These are phyloP conservation scores for Graptemys geographica DNA, from an alignment of 2,797 vertebrate genomes.

Conservation along the genomic window DNA sequence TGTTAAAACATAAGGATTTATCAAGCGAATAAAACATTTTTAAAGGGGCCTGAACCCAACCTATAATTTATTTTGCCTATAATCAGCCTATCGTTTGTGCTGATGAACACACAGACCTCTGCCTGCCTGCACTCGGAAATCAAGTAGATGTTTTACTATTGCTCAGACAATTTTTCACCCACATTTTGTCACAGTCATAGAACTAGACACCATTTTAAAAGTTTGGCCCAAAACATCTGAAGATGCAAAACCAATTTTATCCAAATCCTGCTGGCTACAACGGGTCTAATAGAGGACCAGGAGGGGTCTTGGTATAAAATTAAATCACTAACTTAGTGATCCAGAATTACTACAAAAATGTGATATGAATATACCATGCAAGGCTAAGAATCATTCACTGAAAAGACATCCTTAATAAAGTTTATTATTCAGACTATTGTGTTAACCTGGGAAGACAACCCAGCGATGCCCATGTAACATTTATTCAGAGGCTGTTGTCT, in stretches of 20 bases:
- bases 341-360: not conserved
- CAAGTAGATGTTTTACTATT: not conserved
- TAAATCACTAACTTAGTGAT: not conserved
- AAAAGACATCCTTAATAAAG: not conserved
- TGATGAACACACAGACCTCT: not conserved
- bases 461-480: not conserved
- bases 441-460: not conserved
- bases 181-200: not conserved
- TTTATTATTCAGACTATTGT: not conserved
- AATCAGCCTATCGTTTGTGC: not conserved
- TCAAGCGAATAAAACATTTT: not conserved
- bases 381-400: not conserved
- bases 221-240: not conserved
- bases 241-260: rapidly evolving
- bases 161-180: not conserved
- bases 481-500: not conserved
- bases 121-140: not conserved
- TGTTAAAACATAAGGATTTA: not conserved
- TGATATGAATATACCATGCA: not conserved
- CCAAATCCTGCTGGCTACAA: not conserved
- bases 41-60: not conserved
- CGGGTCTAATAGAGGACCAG: not conserved
- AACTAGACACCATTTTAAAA: not conserved
- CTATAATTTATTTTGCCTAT: not conserved
- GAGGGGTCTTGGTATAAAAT: not conserved